Evolutionary conservation across 2,888 invertebrate genomes (phyloP).

Genomic region (Trissolcus brochymenae): DNA sequence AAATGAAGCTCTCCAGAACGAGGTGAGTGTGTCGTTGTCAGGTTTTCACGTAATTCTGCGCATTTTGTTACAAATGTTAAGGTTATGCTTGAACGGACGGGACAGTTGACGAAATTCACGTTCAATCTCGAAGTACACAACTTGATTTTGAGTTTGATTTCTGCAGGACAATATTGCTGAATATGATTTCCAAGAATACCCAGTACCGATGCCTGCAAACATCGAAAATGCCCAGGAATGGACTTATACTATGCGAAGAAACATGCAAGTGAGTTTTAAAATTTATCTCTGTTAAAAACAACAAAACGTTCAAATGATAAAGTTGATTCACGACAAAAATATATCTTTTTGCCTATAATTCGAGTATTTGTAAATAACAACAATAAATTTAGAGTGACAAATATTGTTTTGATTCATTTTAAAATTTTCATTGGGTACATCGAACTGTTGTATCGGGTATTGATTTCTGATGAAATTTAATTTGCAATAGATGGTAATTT

Average conservation of each 20-base stretch:
- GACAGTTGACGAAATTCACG: too few species aligned
- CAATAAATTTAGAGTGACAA: neutral
- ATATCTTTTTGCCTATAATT: neutral
- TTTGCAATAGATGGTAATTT: too few species aligned
- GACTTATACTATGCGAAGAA: constrained; percentile 73
- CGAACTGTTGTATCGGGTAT: too few species aligned
- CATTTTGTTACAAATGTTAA: constrained; percentile 13
- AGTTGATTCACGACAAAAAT: neutral
- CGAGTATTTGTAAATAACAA: neutral
- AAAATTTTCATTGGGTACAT: too few species aligned
- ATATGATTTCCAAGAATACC: constrained; percentile 64
- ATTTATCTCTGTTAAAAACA: neutral
- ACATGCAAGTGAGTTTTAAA: constrained; percentile 68
- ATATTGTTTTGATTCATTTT: neutral
- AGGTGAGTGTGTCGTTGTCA: constrained; percentile 58
- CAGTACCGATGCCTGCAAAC: constrained; percentile 57
- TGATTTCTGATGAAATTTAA: too few species aligned
- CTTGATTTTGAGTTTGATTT: neutral
- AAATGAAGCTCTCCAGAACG: constrained; percentile 60
- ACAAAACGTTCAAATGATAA: too few species aligned
- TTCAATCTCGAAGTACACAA: too few species aligned
- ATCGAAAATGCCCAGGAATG: constrained; percentile 68
- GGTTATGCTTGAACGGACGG: constrained; percentile 20
- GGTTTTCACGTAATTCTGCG: neutral
- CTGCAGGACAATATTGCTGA: constrained; percentile 63